Percentiles rank a stretch among this genome's conserved stretches.
These are phyloP conservation scores for Hylaeus anthracinus DNA, from an alignment of 1,140 invertebrate genomes.

Conservation along the genomic window DNA sequence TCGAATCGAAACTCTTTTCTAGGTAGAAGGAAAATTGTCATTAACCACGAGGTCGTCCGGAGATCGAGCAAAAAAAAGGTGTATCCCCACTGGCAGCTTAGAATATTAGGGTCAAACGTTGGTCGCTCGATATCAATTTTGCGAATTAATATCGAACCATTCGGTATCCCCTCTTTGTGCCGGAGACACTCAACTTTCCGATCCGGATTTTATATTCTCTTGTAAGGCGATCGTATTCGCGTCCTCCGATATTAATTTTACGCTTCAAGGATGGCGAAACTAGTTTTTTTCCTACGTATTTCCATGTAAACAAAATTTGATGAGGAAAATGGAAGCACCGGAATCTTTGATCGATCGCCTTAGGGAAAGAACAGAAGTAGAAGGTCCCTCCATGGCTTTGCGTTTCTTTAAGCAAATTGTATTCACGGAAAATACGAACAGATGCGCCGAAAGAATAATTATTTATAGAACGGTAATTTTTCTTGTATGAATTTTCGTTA, in stretches of 20 bases:
- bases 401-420: no score
- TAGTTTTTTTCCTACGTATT: no score
- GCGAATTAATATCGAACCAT: conserved; percentile 32
- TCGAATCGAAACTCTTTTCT: not conserved
- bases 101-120: conserved; percentile 13
- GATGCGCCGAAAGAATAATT: no score
- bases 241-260: conserved; percentile 42
- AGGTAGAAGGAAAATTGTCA: not conserved
- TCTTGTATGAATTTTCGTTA: no score
- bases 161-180: conserved; percentile 23
- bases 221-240: conserved; percentile 26
- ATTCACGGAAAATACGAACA: no score
- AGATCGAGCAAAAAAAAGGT: not conserved
- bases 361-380: no score
- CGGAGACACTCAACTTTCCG: conserved; percentile 8
- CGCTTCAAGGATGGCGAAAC: not conserved
- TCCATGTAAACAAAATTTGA: no score
- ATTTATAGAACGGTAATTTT: no score
- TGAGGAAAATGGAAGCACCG: no score
- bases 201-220: conserved; percentile 26
- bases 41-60: not conserved
- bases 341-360: no score
- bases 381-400: no score
- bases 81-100: not conserved
- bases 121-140: conserved; percentile 40